Conservation (phyloP, 2,888 invertebrate genomes). For the Sinotaia quadrata region DNA sequence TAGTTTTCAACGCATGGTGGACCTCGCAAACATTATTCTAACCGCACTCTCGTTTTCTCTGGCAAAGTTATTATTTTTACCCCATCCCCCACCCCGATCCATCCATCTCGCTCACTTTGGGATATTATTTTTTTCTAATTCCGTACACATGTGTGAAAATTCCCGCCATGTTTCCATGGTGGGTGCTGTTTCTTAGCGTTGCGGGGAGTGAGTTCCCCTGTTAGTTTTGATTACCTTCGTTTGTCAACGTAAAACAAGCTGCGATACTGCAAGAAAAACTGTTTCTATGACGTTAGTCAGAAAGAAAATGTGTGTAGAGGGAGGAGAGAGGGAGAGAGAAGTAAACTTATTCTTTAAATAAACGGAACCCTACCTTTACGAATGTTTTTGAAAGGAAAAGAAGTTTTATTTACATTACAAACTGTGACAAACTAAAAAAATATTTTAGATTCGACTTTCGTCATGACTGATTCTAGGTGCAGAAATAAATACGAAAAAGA, state of each 20-base stretch:
- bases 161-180: not conserved
- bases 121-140: conserved; percentile 1
- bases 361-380: no score
- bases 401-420: no score
- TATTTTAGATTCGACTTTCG: no score
- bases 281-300: no score
- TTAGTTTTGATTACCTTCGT: conserved; percentile 10
- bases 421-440: no score
- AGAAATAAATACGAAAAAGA: no score
- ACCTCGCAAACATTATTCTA: not conserved
- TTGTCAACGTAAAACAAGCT: not conserved
- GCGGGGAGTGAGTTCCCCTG: not conserved
- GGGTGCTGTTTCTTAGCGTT: not conserved
- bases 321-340: no score
- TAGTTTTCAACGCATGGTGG: not conserved
- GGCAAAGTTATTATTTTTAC: not conserved
- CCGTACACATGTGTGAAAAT: not conserved
- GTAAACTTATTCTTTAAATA: no score
- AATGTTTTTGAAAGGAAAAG: no score
- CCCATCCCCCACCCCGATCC: not conserved
- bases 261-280: no score
- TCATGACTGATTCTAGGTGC: no score
- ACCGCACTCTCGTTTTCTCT: not conserved
- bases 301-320: no score
- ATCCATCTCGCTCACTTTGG: not conserved